phyloP scores from a whole-genome alignment of 1,140 invertebrate species.

The Camponotus vicinus region DNA sequence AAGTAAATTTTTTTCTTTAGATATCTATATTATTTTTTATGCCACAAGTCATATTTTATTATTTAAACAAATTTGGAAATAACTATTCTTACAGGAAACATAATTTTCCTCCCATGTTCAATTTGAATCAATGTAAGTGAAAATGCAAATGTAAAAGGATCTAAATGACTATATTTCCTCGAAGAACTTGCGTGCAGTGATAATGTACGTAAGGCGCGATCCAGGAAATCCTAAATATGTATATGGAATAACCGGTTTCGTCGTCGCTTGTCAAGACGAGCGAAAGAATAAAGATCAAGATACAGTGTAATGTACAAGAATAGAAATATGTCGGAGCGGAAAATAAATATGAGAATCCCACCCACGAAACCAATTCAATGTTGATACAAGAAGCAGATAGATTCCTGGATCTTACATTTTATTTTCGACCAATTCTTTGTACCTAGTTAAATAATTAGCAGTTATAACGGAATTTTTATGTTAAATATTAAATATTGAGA shows the following conservation, averaged over 20 bases:
- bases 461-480: too few relatives aligned
- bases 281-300: conserved; percentile 31
- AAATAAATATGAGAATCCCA: conserved; percentile 28
- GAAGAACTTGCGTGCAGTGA: conserved; percentile 25
- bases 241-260: conserved; percentile 59
- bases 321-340: conserved; percentile 13
- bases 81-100: not conserved
- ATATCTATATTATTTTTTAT: not conserved
- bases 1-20: not conserved
- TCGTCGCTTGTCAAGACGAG: conserved; percentile 2
- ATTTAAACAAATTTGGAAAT: not conserved
- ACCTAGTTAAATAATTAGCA: not conserved
- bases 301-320: conserved; percentile 18
- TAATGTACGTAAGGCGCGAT: conserved; percentile 11
- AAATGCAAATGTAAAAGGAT: not conserved
- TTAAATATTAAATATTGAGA: too few relatives aligned
- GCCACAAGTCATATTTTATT: too few relatives aligned
- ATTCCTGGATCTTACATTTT: not conserved
- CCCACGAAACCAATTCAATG: conserved; percentile 2
- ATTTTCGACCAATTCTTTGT: not conserved
- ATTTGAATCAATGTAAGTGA: not conserved
- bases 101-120: not conserved
- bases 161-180: conserved; percentile 8
- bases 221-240: conserved; percentile 54
- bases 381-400: not conserved